These are phyloP conservation scores for Excalfactoria chinensis DNA, from an alignment of 2,113 vertebrate species.

Conservation along the genomic window DNA sequence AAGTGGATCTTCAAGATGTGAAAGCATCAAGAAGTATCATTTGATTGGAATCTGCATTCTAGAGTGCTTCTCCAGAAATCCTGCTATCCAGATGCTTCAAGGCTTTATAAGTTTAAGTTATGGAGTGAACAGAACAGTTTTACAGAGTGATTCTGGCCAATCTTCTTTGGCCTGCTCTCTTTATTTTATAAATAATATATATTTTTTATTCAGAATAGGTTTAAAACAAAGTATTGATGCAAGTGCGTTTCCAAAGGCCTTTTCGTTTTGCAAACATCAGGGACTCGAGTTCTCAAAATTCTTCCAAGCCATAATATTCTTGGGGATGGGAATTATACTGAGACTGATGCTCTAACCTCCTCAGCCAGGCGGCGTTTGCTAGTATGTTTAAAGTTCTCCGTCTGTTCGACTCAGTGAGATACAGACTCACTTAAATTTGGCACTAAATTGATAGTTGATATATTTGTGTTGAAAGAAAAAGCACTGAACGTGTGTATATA, in stretches of 20 bases:
- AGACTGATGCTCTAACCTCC: conserved; percentile 27
- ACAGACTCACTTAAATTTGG: background rate
- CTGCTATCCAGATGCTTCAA: conserved; percentile 38
- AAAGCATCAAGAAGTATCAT: background rate
- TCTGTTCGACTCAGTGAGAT: background rate
- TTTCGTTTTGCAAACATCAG: conserved; percentile 50
- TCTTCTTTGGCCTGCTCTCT: conserved; percentile 47
- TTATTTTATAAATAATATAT: conserved; percentile 65
- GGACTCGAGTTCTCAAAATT: conserved; percentile 50
- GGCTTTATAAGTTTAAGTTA: conserved; percentile 59
- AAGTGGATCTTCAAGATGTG: conserved; percentile 63
- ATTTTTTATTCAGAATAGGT: conserved; percentile 50
- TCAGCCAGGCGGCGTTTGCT: conserved; percentile 4
- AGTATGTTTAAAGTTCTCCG: background rate
- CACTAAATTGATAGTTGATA: background rate
- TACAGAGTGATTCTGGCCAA: conserved; percentile 46
- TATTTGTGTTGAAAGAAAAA: background rate
- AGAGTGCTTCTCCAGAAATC: conserved; percentile 58
- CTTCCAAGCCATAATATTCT: conserved; percentile 67
- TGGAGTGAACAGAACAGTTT: conserved; percentile 50
- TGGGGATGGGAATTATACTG: conserved; percentile 39
- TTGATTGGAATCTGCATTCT: conserved; percentile 47
- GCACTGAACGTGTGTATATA: conserved; percentile 11
- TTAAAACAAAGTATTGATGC: conserved; percentile 1
- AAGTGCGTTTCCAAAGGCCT: conserved; percentile 46